A percentile compares a stretch with the other conserved stretches of the same genome.
phyloP scores from a whole-genome alignment of 2,888 invertebrate species.

The Leucophora obtusa region DNA sequence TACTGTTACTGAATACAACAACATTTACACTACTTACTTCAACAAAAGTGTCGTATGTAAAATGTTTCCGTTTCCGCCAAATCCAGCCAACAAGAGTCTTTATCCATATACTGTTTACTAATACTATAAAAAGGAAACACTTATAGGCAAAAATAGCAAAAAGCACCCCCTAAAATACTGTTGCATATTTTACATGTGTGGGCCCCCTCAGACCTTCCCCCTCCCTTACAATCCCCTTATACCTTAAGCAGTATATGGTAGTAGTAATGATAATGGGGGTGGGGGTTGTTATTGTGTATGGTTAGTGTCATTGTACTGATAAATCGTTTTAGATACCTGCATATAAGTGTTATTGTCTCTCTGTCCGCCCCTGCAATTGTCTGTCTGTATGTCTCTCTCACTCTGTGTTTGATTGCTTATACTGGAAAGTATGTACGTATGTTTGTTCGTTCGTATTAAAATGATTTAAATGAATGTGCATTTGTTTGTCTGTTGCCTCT shows the following conservation, averaged over 20 bases:
- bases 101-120: not conserved
- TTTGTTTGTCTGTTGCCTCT: conserved; percentile 53
- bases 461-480: conserved; percentile 64
- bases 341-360: conserved; percentile 59
- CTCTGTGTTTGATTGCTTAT: conserved; percentile 2
- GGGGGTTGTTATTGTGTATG: conserved; percentile 29
- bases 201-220: not conserved
- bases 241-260: too few relatives aligned
- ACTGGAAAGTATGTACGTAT: not conserved
- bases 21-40: not conserved
- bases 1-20: conserved; percentile 4
- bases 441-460: conserved; percentile 26
- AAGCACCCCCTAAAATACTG: conserved; percentile 38
- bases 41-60: conserved; percentile 45
- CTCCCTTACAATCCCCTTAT: too few relatives aligned
- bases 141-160: conserved; percentile 17
- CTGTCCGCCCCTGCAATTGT: conserved; percentile 7
- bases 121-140: conserved; percentile 8
- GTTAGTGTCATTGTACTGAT: conserved; percentile 63
- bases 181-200: conserved; percentile 23
- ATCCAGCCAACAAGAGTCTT: conserved; percentile 17
- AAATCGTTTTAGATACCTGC: conserved; percentile 64
- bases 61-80: conserved; percentile 61
- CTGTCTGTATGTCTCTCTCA: conserved; percentile 10
- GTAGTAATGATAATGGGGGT: not conserved